phyloP scores from a whole-genome alignment of 1,140 invertebrate genomes.

The Polypedilum vanderplanki region DNA sequence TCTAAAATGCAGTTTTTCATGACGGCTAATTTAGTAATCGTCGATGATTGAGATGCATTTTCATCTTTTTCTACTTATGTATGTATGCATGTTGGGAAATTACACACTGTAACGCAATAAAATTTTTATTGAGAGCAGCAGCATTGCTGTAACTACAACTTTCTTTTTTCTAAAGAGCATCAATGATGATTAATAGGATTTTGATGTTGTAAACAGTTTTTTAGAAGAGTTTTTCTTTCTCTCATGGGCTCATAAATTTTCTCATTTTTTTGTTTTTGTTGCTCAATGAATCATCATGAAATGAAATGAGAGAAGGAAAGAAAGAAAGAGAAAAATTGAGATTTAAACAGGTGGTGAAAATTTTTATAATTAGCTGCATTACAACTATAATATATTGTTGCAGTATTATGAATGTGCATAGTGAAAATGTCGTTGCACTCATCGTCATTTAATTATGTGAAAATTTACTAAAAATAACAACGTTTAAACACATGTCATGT shows the following conservation, averaged over 20 bases:
- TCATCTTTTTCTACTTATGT: no score
- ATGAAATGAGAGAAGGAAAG: not conserved
- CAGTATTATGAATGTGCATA: not conserved
- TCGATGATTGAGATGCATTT: slow-evolving; percentile 10
- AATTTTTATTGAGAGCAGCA: not conserved
- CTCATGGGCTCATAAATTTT: not conserved
- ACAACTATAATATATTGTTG: not conserved
- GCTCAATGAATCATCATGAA: not conserved
- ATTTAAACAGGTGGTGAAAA: slow-evolving; percentile 1
- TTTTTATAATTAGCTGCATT: slow-evolving; percentile 8
- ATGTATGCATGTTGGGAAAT: not conserved
- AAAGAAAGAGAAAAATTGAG: no score
- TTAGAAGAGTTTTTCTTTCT: not conserved
- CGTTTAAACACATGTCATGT: not conserved
- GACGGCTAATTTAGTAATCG: not conserved
- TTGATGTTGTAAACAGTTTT: not conserved
- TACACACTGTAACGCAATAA: slow-evolving; percentile 10
- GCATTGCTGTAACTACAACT: not conserved
- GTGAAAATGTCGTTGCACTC: slow-evolving; percentile 8
- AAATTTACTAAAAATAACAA: not conserved
- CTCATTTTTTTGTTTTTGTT: not conserved
- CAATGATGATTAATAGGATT: slow-evolving; percentile 5
- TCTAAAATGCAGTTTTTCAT: not conserved
- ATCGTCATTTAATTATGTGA: not conserved
- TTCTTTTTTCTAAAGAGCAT: not conserved